Evolutionary conservation across 2,888 invertebrate genomes (phyloP), one percentile per base, ranked within the genome.

Genomic region (Quadroppia sp.): DNA sequence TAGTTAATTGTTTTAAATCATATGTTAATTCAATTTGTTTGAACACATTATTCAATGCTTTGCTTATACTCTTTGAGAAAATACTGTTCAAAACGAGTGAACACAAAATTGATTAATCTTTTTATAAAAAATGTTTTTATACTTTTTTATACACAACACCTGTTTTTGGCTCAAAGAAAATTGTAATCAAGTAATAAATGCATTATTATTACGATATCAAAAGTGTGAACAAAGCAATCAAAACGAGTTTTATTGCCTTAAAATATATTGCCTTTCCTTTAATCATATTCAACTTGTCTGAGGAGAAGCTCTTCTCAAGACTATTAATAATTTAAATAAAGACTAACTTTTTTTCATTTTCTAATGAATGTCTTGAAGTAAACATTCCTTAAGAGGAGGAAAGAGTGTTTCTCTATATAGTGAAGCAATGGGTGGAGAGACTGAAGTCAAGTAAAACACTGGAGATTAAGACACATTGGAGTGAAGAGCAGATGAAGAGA

Each of bases 301-400:
- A 50, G 50, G 50, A 50, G 50, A 50, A 36, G 36, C 36, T 36
- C n/a, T 36, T 23, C 4, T 36, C 1, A 32, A 25, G 17, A 40
- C 36, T 64, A 32, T 64, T 64, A 64, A 64, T 64, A 64, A 64
- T 64, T 64, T 64, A 64, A 64, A 64, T 64, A 64, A 64, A 64
- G 20, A 36, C 2, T 64, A 64, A 36, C 40, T 40, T 20, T 64
- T 64, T 36, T 64, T 40, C 1, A 64, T 36, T n/a, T n/a, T 59
- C 1, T 59, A 32, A 32, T 40, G 36, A 64, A 64, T 30, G 59
- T 59, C 30, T 30, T n/a, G 30, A 59, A 28, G 23, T 59, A 11
- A 28, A 28, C 30, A 28, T 59, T 28, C 15, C 11, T 28, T 59
- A 4, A 23, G 23, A 25, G 36, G 15, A 40, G 2, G n/a, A 32